phyloP scores from a whole-genome alignment of 2,888 invertebrate species.

The Nomada ruficornis region DNA sequence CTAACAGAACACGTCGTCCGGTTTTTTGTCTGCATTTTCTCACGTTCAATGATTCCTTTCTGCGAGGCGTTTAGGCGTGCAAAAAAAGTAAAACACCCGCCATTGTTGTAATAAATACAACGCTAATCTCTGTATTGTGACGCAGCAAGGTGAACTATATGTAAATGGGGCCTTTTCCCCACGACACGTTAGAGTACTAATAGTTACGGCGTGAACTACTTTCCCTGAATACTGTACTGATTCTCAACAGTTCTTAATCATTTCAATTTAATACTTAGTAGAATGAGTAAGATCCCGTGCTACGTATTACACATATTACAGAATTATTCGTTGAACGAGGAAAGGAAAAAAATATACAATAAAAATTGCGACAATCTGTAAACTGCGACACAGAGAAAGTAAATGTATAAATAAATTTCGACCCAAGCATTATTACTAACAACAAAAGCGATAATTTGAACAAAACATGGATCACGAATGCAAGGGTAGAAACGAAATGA shows the following conservation, averaged over 20 bases:
- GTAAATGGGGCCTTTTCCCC: neutral
- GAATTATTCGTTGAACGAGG: too few species aligned
- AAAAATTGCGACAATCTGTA: too few species aligned
- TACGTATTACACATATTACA: too few species aligned
- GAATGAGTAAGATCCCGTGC: too few species aligned
- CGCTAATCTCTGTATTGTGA: neutral
- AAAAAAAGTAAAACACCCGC: neutral
- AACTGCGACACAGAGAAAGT: too few species aligned
- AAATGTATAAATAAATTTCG: too few species aligned
- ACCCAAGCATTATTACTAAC: too few species aligned
- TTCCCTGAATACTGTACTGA: neutral
- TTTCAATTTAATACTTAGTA: too few species aligned
- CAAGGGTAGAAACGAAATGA: neutral
- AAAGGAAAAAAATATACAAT: too few species aligned
- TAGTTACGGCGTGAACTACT: neutral
- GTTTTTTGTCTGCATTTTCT: neutral
- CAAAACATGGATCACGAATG: neutral
- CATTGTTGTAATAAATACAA: neutral
- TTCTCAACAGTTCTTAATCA: neutral
- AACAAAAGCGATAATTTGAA: too few species aligned
- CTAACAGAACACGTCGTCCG: neutral
- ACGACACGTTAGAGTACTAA: neutral
- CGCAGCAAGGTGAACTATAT: neutral
- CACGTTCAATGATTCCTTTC: constrained; percentile 14
- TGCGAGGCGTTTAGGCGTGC: neutral